phyloP scores from a whole-genome alignment of 2,888 invertebrate genomes.

The Drosophila longiperda region DNA sequence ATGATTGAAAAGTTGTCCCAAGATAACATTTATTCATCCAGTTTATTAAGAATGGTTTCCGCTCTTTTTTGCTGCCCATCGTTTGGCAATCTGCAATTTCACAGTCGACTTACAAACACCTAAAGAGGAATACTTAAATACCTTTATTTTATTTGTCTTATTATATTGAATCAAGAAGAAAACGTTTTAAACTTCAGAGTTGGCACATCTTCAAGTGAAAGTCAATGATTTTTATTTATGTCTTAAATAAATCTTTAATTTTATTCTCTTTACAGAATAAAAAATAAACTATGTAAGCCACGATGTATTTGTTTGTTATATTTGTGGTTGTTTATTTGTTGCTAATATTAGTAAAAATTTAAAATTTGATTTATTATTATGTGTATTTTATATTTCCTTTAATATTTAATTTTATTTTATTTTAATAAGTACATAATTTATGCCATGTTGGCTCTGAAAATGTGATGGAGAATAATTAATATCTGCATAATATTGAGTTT shows the following conservation, averaged over 20 bases:
- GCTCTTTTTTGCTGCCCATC: not conserved
- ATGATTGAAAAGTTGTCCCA: not conserved
- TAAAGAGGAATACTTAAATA: slow-evolving; percentile 19
- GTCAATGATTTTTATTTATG: not conserved
- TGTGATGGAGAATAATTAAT: too few relatives aligned
- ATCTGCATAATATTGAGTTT: too few relatives aligned
- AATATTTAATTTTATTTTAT: too few relatives aligned
- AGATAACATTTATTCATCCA: not conserved
- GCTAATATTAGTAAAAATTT: too few relatives aligned
- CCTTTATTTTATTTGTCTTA: slow-evolving; percentile 16
- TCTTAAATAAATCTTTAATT: not conserved
- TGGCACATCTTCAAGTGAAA: not conserved
- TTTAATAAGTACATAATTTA: too few relatives aligned
- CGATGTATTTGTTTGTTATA: too few relatives aligned
- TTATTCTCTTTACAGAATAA: too few relatives aligned
- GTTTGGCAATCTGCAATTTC: not conserved
- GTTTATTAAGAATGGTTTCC: not conserved
- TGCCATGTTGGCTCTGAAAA: too few relatives aligned
- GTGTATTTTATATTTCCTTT: too few relatives aligned
- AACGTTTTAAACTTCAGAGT: not conserved
- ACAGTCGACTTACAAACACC: not conserved
- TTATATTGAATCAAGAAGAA: not conserved
- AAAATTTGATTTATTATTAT: too few relatives aligned
- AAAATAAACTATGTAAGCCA: too few relatives aligned
- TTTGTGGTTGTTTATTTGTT: too few relatives aligned